Conservation (phyloP, 64 coral and sea anemone genomes). For the Montipora sp. region DNA sequence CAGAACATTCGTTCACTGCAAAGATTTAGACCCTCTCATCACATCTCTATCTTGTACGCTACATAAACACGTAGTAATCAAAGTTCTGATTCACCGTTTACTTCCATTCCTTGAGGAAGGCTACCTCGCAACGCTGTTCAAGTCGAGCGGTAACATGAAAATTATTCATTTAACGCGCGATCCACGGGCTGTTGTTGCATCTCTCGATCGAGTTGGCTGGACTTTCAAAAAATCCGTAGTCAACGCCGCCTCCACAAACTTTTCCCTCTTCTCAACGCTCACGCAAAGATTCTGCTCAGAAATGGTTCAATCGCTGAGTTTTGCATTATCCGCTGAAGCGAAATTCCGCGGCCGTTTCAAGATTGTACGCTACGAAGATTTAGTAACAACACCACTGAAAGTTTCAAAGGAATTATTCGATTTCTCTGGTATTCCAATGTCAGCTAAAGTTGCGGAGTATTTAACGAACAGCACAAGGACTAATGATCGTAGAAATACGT, state of each 20-base stretch:
- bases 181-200: conserved; percentile 81
- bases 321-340: conserved; percentile 65
- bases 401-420: conserved; percentile 57
- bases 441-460: conserved; percentile 43
- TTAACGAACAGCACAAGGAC: background rate
- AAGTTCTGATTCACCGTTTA: conserved; percentile 67
- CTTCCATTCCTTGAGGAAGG: conserved; percentile 44
- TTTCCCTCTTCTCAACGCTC: conserved; percentile 28
- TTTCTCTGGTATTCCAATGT: conserved; percentile 64
- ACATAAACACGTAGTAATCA: conserved; percentile 60
- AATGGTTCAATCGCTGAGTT: conserved; percentile 60
- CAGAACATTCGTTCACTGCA: conserved; percentile 36
- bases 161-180: conserved; percentile 91
- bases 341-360: conserved; percentile 35
- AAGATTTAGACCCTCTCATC: conserved; percentile 34
- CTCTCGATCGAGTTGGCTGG: conserved; percentile 80
- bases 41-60: conserved; percentile 56
- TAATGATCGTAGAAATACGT: background rate
- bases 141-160: conserved; percentile 47
- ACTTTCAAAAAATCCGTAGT: conserved; percentile 37
- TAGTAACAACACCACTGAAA: conserved; percentile 37
- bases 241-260: background rate
- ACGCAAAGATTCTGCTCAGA: conserved; percentile 69
- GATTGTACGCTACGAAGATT: conserved; percentile 78
- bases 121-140: conserved; percentile 29